A percentile compares a stretch with the other conserved stretches of the same genome.
These are phyloP conservation scores for Mystacides longicornis DNA, from an alignment of 2,888 invertebrate genomes.

Conservation along the genomic window DNA sequence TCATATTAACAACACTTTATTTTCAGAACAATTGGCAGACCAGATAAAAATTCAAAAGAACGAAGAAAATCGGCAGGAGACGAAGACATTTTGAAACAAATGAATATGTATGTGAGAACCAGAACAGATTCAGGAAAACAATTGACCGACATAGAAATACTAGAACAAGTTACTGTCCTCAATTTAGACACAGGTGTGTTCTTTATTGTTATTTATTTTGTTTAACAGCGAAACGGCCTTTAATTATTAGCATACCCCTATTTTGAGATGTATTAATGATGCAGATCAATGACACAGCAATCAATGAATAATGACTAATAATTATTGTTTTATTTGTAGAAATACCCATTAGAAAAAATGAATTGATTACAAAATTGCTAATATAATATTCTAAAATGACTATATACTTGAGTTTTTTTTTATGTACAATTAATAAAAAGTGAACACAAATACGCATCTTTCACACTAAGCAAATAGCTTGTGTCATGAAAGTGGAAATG, in stretches of 20 bases:
- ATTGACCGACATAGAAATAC: conserved; percentile 84
- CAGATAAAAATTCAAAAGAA: conserved; percentile 34
- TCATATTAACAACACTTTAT: too few species aligned
- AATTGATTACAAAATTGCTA: background rate
- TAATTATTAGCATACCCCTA: background rate
- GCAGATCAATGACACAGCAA: too few species aligned
- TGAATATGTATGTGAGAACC: conserved; percentile 68
- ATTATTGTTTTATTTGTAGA: background rate
- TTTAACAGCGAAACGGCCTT: background rate
- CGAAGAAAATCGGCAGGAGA: conserved; percentile 79
- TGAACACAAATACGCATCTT: too few species aligned
- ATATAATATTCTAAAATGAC: background rate
- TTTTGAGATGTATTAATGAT: background rate
- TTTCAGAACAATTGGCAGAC: background rate
- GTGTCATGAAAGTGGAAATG: too few species aligned
- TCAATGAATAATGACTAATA: too few species aligned
- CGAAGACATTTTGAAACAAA: conserved; percentile 59
- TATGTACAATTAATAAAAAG: too few species aligned
- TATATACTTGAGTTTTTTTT: too few species aligned
- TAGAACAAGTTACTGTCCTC: conserved; percentile 82
- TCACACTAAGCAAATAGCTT: too few species aligned
- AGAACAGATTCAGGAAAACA: conserved; percentile 82
- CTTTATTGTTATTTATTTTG: background rate
- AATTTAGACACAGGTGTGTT: conserved; percentile 61
- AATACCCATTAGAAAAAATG: background rate